Conservation (phyloP, 2,797 vertebrate genomes). For the Enoplosus armatus region DNA sequence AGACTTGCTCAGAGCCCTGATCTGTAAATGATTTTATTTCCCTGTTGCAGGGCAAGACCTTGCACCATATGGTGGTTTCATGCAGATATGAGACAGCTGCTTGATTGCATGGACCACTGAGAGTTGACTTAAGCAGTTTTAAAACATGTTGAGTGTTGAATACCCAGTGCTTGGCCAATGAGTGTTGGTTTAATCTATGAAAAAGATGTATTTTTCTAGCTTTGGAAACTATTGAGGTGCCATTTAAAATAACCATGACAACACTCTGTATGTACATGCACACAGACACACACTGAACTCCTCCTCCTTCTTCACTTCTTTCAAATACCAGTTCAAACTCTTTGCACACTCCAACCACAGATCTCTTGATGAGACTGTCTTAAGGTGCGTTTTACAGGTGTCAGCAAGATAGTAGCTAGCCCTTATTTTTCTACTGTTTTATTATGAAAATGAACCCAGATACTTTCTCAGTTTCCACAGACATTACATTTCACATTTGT, state of each 20-base stretch:
- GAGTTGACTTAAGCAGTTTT: constrained; percentile 52
- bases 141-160: constrained; percentile 48
- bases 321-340: constrained; percentile 36
- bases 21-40: constrained; percentile 59
- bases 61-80: constrained; percentile 51
- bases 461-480: constrained; percentile 43
- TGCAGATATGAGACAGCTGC: constrained; percentile 56
- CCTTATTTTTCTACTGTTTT: constrained; percentile 79
- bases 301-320: constrained; percentile 30
- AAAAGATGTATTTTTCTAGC: constrained; percentile 80
- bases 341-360: constrained; percentile 50
- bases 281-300: constrained; percentile 44
- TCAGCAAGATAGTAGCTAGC: constrained; percentile 49
- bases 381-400: constrained; percentile 69
- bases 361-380: constrained; percentile 61
- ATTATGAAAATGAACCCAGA: constrained; percentile 54
- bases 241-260: constrained; percentile 57
- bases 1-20: constrained; percentile 40
- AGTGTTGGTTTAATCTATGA: constrained; percentile 47
- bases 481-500: constrained; percentile 26
- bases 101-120: constrained; percentile 71
- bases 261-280: constrained; percentile 24
- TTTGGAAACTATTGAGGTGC: constrained; percentile 66
- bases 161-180: constrained; percentile 40
- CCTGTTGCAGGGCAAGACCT: constrained; percentile 50